Evolutionary conservation across 1,140 invertebrate genomes (phyloP), one percentile per base, ranked within the genome.

Genomic region (Euborellia annulipes): DNA sequence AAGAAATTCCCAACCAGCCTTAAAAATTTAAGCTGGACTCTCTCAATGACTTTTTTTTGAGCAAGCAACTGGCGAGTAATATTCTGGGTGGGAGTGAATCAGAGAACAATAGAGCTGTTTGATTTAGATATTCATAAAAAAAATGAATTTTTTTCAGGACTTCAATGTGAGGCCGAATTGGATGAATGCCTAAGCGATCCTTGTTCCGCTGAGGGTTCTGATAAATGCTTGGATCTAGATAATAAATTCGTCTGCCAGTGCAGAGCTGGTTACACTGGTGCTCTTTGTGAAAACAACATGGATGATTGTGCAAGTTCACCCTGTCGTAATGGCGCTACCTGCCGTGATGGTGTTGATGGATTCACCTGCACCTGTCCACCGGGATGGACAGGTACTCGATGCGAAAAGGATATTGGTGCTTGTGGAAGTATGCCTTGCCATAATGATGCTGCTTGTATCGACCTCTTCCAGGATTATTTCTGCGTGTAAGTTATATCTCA

Each of bases 391-490:
- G 93, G 93, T 9, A 67, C 74, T 50, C 73, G 79, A 37, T 96
- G 92, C 59, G 85, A 96, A 65, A 69, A 65, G 17, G 87, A 94
- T 58, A 79, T 93, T 45, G 86, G 85, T 48, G 84, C 75, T 41
- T 97, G 93, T 58, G 72, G 78, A 47, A 78, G 75, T 45, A 71
- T 71, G 43, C 90, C 91, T 2, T 97, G 93, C 62, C 79, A 88
- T 56, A 95, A 96, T 62, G 81, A 91, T 56, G 92, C 91, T 16
- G 73, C 72, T 16, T 98, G 94, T 64, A 86, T 94, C 40, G 81
- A 93, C 58, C 67, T 96, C 2, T 93, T 93, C 76, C 76, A 88
- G 66, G 92, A 95, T 57, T 95, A 82, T 61, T 96, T 96, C 77
- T 95, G 92, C 58, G 90, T 93, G 70, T 82, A 76, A 77, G 77